phyloP scores from a whole-genome alignment of 2,888 invertebrate species.

The Ormia ochracea region DNA sequence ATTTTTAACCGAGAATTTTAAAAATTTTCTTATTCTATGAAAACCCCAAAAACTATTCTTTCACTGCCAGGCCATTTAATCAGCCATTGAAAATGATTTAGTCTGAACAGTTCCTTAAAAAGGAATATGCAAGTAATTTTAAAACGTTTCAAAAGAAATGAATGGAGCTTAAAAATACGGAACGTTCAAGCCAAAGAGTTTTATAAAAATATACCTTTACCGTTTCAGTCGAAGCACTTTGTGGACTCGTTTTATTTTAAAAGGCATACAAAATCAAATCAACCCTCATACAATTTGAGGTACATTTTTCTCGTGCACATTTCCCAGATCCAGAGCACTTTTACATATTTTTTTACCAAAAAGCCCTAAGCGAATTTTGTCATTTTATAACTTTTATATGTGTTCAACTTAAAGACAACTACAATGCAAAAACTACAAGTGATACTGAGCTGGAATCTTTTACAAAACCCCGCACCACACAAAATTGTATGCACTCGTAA shows the following conservation, averaged over 20 bases:
- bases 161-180: too few relatives aligned
- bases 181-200: too few relatives aligned
- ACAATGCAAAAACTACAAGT: background rate
- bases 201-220: background rate
- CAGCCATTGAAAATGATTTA: too few relatives aligned
- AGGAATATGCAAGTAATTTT: too few relatives aligned
- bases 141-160: too few relatives aligned
- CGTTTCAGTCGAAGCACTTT: background rate
- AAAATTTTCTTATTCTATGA: too few relatives aligned
- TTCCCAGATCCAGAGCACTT: background rate
- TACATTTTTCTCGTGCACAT: background rate
- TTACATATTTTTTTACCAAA: background rate
- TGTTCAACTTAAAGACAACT: background rate
- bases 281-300: background rate
- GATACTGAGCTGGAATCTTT: conserved; percentile 39
- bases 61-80: too few relatives aligned
- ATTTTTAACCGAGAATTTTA: too few relatives aligned
- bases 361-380: conserved; percentile 30
- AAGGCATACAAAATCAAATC: conserved; percentile 3
- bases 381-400: background rate
- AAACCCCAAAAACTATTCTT: too few relatives aligned
- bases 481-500: conserved; percentile 46
- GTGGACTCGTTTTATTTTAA: background rate
- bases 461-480: conserved; percentile 25
- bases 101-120: too few relatives aligned